Conservation (phyloP, 2,888 invertebrate genomes). For the Heliconius ismenius region DNA sequence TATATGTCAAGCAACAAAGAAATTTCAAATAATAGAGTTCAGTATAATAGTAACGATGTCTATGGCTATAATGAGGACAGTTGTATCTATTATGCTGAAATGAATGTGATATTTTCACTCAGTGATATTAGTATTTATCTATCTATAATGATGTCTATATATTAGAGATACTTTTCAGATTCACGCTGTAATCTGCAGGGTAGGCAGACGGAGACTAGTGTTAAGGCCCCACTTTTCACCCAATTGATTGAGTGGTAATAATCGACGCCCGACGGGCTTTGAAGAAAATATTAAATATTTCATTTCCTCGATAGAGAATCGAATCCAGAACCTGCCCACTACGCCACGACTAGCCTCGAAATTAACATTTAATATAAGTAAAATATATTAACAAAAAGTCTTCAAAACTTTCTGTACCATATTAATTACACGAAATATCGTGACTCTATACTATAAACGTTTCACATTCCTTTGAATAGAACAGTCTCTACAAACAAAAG, state of each 20-base stretch:
- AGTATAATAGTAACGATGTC: constrained; percentile 13
- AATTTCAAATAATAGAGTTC: constrained; percentile 15
- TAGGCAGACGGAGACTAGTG: too few relatives aligned
- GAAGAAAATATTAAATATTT: too few relatives aligned
- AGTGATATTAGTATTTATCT: not conserved
- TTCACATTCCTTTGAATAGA: constrained; percentile 17
- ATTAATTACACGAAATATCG: constrained; percentile 5
- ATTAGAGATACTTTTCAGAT: too few relatives aligned
- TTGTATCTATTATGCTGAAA: constrained; percentile 5
- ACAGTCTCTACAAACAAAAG: constrained; percentile 14
- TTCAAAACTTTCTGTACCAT: not conserved
- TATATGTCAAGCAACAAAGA: constrained; percentile 8
- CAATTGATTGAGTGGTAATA: too few relatives aligned
- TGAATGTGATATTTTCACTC: constrained; percentile 16
- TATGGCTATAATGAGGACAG: constrained; percentile 15
- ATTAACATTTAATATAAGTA: too few relatives aligned
- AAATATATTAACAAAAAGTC: not conserved
- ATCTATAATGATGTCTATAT: not conserved
- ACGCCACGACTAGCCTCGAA: too few relatives aligned
- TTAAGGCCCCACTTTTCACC: too few relatives aligned
- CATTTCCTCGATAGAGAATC: too few relatives aligned
- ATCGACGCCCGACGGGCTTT: too few relatives aligned
- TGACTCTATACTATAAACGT: constrained; percentile 7
- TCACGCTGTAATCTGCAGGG: not conserved
- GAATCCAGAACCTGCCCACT: too few relatives aligned